phyloP scores from a whole-genome alignment of 2,113 vertebrate species.

The Pitta sordida region DNA sequence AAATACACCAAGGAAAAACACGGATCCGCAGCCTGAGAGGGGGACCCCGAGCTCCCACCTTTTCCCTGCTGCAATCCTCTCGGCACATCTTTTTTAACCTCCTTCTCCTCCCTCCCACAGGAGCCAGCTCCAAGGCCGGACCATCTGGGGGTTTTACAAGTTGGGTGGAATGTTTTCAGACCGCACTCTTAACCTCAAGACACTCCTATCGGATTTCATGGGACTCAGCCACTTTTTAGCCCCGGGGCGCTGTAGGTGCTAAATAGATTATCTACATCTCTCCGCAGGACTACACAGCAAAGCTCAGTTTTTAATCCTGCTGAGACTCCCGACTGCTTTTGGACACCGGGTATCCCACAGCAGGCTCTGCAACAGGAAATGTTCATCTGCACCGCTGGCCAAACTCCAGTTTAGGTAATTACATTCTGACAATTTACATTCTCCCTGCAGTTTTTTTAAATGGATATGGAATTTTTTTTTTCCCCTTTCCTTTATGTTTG shows the following conservation, averaged over 20 bases:
- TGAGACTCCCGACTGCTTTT: neutral
- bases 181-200: neutral
- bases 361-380: neutral
- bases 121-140: neutral
- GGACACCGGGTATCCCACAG: neutral
- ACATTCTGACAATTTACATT: slow-evolving; percentile 26
- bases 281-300: neutral
- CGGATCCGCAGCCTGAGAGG: neutral
- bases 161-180: neutral
- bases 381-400: slow-evolving; percentile 40
- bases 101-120: neutral
- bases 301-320: neutral
- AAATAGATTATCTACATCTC: neutral
- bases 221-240: neutral
- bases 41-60: neutral
- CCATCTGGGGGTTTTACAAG: neutral
- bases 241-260: neutral
- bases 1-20: slow-evolving; percentile 19
- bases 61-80: neutral
- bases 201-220: slow-evolving; percentile 8
- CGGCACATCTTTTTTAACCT: neutral
- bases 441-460: slow-evolving; percentile 31
- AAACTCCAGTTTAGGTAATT: slow-evolving; percentile 34
- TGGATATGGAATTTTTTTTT: neutral
- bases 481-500: neutral